A percentile compares a stretch with the other conserved stretches of the same genome.
These are phyloP conservation scores for Tauraco erythrolophus DNA, from an alignment of 2,113 vertebrate genomes.

Conservation along the genomic window DNA sequence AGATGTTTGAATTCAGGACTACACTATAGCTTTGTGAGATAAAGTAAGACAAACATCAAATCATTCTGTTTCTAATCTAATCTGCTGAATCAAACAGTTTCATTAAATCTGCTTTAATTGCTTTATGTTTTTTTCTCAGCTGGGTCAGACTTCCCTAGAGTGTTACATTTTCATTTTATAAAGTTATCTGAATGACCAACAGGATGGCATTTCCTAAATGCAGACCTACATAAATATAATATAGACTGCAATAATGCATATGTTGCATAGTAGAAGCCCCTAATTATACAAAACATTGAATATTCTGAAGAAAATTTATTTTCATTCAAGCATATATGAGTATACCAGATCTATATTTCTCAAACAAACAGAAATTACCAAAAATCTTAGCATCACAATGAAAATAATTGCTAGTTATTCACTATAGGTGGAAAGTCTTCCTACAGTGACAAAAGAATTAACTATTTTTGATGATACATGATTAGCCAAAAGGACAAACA, in stretches of 20 bases:
- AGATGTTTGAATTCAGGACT: neutral
- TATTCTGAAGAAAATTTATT: neutral
- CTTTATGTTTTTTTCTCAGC: neutral
- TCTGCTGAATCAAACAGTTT: neutral
- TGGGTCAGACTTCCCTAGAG: neutral
- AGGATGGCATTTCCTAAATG: neutral
- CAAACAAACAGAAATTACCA: constrained; percentile 2
- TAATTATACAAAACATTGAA: neutral
- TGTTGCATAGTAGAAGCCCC: neutral
- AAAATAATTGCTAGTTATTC: neutral
- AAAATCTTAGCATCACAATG: neutral
- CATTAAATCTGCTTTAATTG: neutral
- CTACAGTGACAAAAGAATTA: neutral
- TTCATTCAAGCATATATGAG: neutral
- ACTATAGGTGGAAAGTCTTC: neutral
- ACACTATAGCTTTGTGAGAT: neutral
- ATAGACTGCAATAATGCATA: neutral
- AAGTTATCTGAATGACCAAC: neutral
- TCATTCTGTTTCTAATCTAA: neutral
- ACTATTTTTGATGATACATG: neutral
- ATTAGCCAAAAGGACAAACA: neutral
- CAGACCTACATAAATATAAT: neutral
- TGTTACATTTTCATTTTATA: neutral
- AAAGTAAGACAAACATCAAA: neutral
- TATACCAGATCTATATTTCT: neutral